Conservation (phyloP, 2,888 invertebrate genomes). For the Dynastes grantii region DNA sequence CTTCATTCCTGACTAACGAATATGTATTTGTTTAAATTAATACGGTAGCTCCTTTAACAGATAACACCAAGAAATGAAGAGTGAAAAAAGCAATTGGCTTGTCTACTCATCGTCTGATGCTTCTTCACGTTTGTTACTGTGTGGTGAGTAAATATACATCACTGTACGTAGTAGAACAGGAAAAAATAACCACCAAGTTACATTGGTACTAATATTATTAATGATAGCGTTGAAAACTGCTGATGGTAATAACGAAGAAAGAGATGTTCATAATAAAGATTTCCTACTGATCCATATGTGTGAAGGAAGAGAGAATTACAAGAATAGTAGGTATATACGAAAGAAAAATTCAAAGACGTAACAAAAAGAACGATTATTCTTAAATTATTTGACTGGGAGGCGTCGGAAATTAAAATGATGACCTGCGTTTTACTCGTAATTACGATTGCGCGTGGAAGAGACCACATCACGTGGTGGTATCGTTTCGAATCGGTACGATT, state of each 20-base stretch:
- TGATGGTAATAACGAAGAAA: constrained; percentile 11
- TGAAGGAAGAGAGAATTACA: neutral
- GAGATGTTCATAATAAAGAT: constrained; percentile 6
- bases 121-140: neutral
- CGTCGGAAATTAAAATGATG: constrained; percentile 40
- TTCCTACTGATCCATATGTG: neutral
- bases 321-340: neutral
- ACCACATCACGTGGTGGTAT: neutral
- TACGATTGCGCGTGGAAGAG: constrained; percentile 1
- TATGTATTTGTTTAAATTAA: constrained; percentile 7
- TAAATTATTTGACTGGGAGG: constrained; percentile 28
- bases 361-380: constrained; percentile 23
- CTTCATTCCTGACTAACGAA: too few species aligned
- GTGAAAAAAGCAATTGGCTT: constrained; percentile 10
- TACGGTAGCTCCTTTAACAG: neutral
- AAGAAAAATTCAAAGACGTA: neutral
- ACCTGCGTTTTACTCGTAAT: constrained; percentile 31
- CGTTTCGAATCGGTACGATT: constrained; percentile 6
- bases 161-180: too few species aligned
- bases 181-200: constrained; percentile 10
- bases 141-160: neutral
- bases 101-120: neutral
- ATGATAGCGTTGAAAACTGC: constrained; percentile 1
- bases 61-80: neutral
- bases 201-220: constrained; percentile 5